Base-by-base conservation (phyloP, 1,140 invertebrate species). In the Lasioglossum albipes region DNA sequence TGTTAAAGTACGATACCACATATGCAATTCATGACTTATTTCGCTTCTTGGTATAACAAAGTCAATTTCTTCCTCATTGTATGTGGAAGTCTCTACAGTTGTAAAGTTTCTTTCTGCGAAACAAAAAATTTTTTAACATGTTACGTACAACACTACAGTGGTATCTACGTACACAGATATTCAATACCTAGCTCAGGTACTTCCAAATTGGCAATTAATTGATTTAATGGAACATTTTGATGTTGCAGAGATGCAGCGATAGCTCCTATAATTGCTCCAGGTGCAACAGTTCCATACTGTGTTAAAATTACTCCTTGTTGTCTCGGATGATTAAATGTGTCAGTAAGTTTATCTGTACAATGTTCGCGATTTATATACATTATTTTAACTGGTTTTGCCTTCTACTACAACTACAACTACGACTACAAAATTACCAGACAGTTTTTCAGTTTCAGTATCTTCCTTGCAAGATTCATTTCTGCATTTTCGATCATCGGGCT, bases 291-390 rank as follows among this genome's bases (percentile, higher is more conserved):
- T 0, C 95, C 95, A 92, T 94, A 95, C 4, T 91, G 87, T 5
- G 95, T 95, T 83, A 94, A 90, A 12, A 95, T 90, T 2, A 95
- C 94, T 9, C 95, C 95, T 27, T 94, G 92, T 91, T 95, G 95
- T 73, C 94, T 93, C 6, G 95, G 94, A 88, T 95, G 95, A 73
- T 92, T 81, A 81, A 75, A 71, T 7, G 20, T 20, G 78, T 89
- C 68, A 87, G 88, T 62, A 82, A 85, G 68, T 87, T 62, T 85
- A 68, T 41, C 84, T 84, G 45, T 13, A 59, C 61, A 71, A 75
- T 20, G 62, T 67, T 54, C 12, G 0, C 16, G 9, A 2, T 82
- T 57, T 27, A 41, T 49, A 36, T 52, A 42, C 12, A 22, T n/a
- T 41, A 16, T 69, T 65, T 57, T 1, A 76, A 72, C 45, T 70